These are phyloP conservation scores for Campoplex capitator DNA, from an alignment of 2,888 invertebrate genomes.

Conservation along the genomic window DNA sequence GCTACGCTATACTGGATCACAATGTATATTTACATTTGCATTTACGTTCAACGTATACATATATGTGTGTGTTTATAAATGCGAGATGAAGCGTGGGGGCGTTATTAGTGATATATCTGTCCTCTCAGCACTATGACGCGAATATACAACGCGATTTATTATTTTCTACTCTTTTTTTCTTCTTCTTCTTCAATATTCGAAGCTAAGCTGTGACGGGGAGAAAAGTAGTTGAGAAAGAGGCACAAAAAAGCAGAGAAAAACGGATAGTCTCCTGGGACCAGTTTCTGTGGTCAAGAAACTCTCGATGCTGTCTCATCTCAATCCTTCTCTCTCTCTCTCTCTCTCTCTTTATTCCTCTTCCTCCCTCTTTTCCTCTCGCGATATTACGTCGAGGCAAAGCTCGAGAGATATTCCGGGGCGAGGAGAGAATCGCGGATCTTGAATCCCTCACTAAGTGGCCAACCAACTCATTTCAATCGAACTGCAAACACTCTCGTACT, in stretches of 20 bases:
- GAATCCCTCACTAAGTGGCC: constrained; percentile 60
- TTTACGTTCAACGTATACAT: neutral
- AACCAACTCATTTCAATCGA: constrained; percentile 56
- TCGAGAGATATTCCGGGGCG: neutral
- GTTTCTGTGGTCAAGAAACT: constrained; percentile 59
- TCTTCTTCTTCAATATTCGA: constrained; percentile 28
- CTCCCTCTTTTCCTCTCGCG: constrained; percentile 11
- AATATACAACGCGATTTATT: constrained; percentile 43
- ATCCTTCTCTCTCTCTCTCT: constrained; percentile 23
- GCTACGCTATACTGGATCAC: constrained; percentile 33
- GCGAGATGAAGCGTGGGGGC: constrained; percentile 45
- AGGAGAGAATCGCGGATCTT: constrained; percentile 31
- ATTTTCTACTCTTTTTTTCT: constrained; percentile 12
- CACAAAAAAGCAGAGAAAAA: constrained; percentile 26
- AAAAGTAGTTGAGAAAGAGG: constrained; percentile 29
- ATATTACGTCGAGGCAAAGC: constrained; percentile 32
- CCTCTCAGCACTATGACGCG: constrained; percentile 29
- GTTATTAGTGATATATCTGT: constrained; percentile 36
- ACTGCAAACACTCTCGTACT: constrained; percentile 49
- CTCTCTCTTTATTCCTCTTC: neutral
- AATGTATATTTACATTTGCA: constrained; percentile 20
- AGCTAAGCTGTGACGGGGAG: constrained; percentile 46
- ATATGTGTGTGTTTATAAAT: neutral
- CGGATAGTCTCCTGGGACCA: constrained; percentile 36
- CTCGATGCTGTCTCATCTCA: constrained; percentile 17